Evolutionary conservation across 1,140 invertebrate genomes (phyloP).

Genomic region (Drusus annulatus): DNA sequence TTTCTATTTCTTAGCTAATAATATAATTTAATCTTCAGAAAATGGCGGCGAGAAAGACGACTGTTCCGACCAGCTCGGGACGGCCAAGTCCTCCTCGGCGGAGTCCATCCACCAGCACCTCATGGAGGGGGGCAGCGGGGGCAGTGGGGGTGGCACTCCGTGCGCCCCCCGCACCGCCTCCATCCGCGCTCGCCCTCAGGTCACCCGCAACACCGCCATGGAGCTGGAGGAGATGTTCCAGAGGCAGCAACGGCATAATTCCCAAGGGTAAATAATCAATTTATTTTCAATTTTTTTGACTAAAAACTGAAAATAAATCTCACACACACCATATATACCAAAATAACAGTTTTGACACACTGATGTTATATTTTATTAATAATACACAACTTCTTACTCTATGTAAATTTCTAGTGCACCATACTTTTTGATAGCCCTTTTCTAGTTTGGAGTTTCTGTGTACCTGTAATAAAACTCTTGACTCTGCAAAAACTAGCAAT

Average conservation of each 20-base stretch:
- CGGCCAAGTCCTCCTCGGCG: conserved; percentile 83
- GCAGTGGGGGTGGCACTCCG: conserved; percentile 71
- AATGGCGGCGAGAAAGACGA: conserved; percentile 78
- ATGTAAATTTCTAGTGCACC: too few species aligned
- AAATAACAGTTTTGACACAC: too few species aligned
- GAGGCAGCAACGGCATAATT: conserved; percentile 76
- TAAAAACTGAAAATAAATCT: too few species aligned
- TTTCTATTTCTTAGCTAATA: too few species aligned
- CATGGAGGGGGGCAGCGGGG: conserved; percentile 49
- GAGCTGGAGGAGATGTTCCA: conserved; percentile 94
- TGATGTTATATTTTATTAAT: too few species aligned
- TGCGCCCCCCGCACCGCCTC: conserved; percentile 87
- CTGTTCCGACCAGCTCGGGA: conserved; percentile 76
- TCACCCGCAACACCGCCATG: conserved; percentile 88
- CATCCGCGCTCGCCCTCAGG: conserved; percentile 88
- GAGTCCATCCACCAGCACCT: conserved; percentile 81
- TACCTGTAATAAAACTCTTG: too few species aligned
- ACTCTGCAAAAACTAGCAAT: too few species aligned
- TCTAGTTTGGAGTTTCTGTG: too few species aligned
- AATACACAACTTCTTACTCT: too few species aligned
- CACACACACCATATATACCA: too few species aligned
- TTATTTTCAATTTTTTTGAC: background rate
- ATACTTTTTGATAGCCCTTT: too few species aligned
- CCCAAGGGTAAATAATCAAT: conserved; percentile 60
- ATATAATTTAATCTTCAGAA: conserved; percentile 62